Evolutionary conservation across 2,113 vertebrate species (phyloP).

Genomic region (Pterocles orientalis): DNA sequence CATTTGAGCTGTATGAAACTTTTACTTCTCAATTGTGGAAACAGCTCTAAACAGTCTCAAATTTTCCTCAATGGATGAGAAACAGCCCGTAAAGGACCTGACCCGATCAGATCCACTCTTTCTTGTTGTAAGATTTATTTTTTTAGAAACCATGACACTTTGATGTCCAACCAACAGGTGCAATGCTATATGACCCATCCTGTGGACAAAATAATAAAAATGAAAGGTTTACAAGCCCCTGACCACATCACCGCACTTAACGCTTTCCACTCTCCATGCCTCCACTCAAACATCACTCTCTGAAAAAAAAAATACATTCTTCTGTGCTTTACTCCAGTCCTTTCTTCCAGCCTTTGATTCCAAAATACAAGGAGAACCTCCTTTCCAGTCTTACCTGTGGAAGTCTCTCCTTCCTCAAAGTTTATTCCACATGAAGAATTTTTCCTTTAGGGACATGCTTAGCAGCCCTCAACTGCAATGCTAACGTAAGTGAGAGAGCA

Average conservation of each 20-base stretch:
- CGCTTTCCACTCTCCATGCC: background rate
- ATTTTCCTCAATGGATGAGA: accelerated
- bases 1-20: background rate
- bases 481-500: background rate
- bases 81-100: background rate
- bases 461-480: background rate
- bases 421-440: background rate
- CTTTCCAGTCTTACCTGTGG: background rate
- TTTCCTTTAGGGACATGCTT: background rate
- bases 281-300: background rate
- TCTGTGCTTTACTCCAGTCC: background rate
- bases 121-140: background rate
- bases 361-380: background rate
- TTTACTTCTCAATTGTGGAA: background rate
- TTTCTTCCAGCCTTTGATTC: background rate
- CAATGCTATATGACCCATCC: background rate
- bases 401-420: background rate
- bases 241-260: background rate
- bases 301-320: background rate
- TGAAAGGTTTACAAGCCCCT: background rate
- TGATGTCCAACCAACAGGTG: background rate
- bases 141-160: background rate
- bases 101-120: background rate
- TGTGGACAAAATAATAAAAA: background rate
- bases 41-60: background rate